These are phyloP conservation scores for Hyposmocoma kahamanoa DNA, from an alignment of 1,140 invertebrate species.

Conservation along the genomic window DNA sequence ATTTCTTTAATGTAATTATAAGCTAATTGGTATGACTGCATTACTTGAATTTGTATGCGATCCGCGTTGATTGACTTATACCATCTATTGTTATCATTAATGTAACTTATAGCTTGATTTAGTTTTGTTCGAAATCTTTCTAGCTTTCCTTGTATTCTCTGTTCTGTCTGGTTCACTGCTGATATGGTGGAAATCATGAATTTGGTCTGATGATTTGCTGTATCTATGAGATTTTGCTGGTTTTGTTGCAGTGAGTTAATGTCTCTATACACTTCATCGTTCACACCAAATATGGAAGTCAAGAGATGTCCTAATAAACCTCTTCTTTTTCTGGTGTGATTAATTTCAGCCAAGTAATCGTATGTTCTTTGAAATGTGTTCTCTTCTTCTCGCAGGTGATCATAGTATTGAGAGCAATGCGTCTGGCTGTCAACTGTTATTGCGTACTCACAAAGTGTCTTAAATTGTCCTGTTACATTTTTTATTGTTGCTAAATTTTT, in stretches of 20 bases:
- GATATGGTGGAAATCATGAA: slow-evolving; percentile 1
- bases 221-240: slow-evolving; percentile 1
- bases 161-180: slow-evolving; percentile 1
- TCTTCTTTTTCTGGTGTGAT: slow-evolving; percentile 1
- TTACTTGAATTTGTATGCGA: neutral
- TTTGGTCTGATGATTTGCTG: slow-evolving; percentile 4
- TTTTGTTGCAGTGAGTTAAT: slow-evolving; percentile 1
- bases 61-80: neutral
- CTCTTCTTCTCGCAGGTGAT: slow-evolving; percentile 2
- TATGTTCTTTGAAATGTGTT: neutral
- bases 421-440: neutral
- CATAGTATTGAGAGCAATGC: neutral
- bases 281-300: slow-evolving; percentile 4
- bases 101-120: slow-evolving; percentile 2
- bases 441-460: slow-evolving; percentile 1
- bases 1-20: slow-evolving; percentile 1
- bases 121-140: slow-evolving; percentile 2
- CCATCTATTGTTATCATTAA: slow-evolving; percentile 4
- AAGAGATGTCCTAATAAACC: neutral
- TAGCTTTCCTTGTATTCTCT: neutral
- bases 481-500: neutral
- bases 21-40: slow-evolving; percentile 2
- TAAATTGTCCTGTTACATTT: neutral
- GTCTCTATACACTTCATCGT: slow-evolving; percentile 2
- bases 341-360: slow-evolving; percentile 1